These are phyloP conservation scores for Meiosimyza platycephala DNA, from an alignment of 2,888 invertebrate species.

Conservation along the genomic window DNA sequence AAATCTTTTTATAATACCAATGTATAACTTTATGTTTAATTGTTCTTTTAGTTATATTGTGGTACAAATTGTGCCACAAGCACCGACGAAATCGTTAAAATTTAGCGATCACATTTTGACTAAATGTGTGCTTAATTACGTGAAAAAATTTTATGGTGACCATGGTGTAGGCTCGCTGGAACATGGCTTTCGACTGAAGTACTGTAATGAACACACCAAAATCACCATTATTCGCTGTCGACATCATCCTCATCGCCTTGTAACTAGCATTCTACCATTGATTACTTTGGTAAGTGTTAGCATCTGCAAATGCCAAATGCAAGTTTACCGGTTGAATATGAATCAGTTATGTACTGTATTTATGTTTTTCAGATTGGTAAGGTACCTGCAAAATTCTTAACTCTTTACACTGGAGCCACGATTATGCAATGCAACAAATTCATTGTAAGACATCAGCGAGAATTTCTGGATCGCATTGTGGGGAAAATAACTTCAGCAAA, in stretches of 20 bases:
- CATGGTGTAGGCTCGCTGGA: slow-evolving; percentile 79
- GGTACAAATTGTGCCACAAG: slow-evolving; percentile 71
- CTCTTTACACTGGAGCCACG: slow-evolving; percentile 82
- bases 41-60: slow-evolving; percentile 73
- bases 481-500: slow-evolving; percentile 72
- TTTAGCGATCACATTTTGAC: slow-evolving; percentile 67
- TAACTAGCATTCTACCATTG: slow-evolving; percentile 77
- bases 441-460: slow-evolving; percentile 76
- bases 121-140: slow-evolving; percentile 70
- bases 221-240: slow-evolving; percentile 79
- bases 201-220: slow-evolving; percentile 81
- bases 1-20: slow-evolving; percentile 3
- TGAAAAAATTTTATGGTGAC: slow-evolving; percentile 80
- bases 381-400: slow-evolving; percentile 72
- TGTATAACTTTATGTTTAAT: neutral
- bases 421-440: slow-evolving; percentile 83
- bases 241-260: slow-evolving; percentile 80
- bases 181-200: slow-evolving; percentile 80
- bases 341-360: neutral
- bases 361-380: slow-evolving; percentile 69
- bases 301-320: neutral
- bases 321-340: neutral
- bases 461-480: slow-evolving; percentile 75
- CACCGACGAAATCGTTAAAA: slow-evolving; percentile 61
- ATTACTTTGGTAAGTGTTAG: slow-evolving; percentile 69